Evolutionary conservation across 1,140 invertebrate genomes (phyloP), one percentile per base, ranked within the genome.

Genomic region (Papilio polytes): DNA sequence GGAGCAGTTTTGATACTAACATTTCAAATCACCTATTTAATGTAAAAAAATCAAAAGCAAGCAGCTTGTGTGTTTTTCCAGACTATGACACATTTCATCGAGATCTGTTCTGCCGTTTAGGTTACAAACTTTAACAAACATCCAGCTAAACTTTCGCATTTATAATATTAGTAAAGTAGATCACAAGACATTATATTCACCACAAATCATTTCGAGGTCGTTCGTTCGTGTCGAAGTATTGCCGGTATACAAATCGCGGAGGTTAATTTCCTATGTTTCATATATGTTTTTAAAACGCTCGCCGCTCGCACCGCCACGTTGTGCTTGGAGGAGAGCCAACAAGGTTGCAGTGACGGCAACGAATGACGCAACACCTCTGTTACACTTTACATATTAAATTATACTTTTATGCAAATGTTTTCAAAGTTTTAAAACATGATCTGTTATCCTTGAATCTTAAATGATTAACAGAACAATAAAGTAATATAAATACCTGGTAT

Each of bases 251-350:
- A n/a, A 78, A 78, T n/a, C 4, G 63, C 26, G 22, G 6, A 31
- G 48, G 76, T 78, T 59, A 78, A 78, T 78, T 78, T 78, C 51
- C 51, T 31, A 78, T 78, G 74, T 76, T 53, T 53, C 74, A 76
- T 76, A 76, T 76, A 53, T 76, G 76, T 78, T 78, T 78, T 78
- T 78, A 78, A 44, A 78, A 41, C 76, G 46, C 66, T 84, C 83
- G 59, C 80, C 81, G 78, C 78, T 80, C 74, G 80, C 80, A 70
- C 70, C 66, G 66, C 78, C 78, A 77, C 78, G 80, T 70, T 80
- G 81, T 81, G 76, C 41, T 82, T 84, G 83, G 83, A 82, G 8
- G 15, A 6, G 22, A 73, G 83, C 83, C 83, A 84, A 82, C 51
- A 77, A 72, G 79, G 76, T 78, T 78, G 76, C 76, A 78, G 15